Conservation (phyloP, 2,888 invertebrate genomes). For the Rhamnusium bicolor region DNA sequence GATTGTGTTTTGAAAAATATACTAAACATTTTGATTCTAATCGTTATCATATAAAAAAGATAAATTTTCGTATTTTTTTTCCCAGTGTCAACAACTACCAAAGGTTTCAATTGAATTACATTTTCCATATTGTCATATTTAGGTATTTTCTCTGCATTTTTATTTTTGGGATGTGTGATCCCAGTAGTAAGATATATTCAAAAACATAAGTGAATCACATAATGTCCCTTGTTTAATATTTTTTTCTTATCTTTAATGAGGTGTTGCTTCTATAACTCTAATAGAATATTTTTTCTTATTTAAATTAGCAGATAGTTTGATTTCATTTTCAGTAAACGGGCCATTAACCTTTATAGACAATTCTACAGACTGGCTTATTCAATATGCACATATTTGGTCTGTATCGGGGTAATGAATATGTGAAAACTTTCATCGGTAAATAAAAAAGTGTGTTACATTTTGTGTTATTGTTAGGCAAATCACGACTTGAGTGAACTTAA, state of each 20-base stretch:
- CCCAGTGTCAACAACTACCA: too few relatives aligned
- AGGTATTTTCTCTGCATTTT: too few relatives aligned
- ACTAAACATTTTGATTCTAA: too few relatives aligned
- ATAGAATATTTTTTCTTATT: neutral
- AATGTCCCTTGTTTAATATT: neutral
- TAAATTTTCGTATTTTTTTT: too few relatives aligned
- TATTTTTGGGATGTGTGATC: too few relatives aligned
- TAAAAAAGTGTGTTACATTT: neutral
- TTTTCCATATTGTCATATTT: too few relatives aligned
- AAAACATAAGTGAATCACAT: neutral
- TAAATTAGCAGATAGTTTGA: neutral
- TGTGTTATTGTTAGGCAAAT: neutral
- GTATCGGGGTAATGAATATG: neutral
- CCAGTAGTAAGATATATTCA: too few relatives aligned
- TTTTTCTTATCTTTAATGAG: too few relatives aligned
- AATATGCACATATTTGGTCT: neutral
- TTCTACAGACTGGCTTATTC: neutral
- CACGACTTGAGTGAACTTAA: neutral
- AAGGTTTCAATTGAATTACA: too few relatives aligned
- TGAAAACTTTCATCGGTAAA: conserved; percentile 4
- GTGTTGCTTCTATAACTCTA: neutral
- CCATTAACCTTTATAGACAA: neutral
- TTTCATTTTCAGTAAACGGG: neutral
- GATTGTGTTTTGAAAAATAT: too few relatives aligned
- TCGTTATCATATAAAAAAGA: too few relatives aligned